Base-by-base conservation (phyloP, 2,888 invertebrate genomes). In the Seira sanloemensis region DNA sequence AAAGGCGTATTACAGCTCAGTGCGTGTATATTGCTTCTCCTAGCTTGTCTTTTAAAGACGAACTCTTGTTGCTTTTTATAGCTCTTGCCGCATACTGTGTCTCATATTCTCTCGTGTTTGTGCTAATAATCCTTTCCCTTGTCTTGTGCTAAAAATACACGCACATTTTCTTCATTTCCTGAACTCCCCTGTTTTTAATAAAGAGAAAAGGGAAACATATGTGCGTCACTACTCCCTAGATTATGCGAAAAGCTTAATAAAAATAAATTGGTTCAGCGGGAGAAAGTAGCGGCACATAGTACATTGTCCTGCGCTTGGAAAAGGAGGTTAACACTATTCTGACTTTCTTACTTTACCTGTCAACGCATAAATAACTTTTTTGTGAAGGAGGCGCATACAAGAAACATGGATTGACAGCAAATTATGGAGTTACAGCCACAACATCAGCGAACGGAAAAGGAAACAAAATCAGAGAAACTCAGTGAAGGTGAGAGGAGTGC, bases 351-450 rank as follows among this genome's bases (percentile, higher is more conserved):
- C 19, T 54, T 68, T 68, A 54, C 68, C 68, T 82, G 82, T 77
- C 77, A 75, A 62, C 67, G 54, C 66, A 66, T 68, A 78, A 83
- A 78, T 37, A 37, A 54, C 24, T 66, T 82, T 54, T 73, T 73
- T 67, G 69, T 69, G 68, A 83, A 27, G 72, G 62, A 77, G 50
- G n/a, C n/a, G 18, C 23, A 58, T 21, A 27, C 37, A 54, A 62
- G 54, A 73, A 78, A 19, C 73, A 83, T 83, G 83, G 83, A 83
- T 74, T 83, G 83, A 83, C 83, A 78, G 37, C 25, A 78, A 78
- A 83, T 83, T 78, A 83, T 83, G 83, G 83, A 83, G 83, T 50
- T 66, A 54, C 77, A 78, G 83, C 50, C 78, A 78, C 72, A 83
- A 83, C 71, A 73, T 68, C 62, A 83, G 62, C 78, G 78, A n/a